Conservation (phyloP, 1,140 invertebrate genomes). For the Micrasema longulum region DNA sequence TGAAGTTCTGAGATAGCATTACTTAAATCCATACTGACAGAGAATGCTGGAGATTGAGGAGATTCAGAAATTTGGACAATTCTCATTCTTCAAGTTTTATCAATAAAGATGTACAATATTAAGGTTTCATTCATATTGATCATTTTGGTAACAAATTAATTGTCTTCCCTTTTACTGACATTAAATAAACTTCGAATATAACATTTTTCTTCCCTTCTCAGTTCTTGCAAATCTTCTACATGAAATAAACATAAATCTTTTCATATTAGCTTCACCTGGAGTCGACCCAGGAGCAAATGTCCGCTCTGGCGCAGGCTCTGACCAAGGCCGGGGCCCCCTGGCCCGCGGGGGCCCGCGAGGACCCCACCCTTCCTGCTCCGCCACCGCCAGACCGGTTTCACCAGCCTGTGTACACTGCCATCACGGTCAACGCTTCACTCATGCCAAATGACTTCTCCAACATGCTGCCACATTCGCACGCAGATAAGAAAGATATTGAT, state of each 20-base stretch:
- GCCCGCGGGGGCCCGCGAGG: slow-evolving; percentile 47
- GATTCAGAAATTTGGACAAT: too few relatives aligned
- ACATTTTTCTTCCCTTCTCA: too few relatives aligned
- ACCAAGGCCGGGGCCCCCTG: slow-evolving; percentile 55
- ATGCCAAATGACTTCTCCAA: slow-evolving; percentile 77
- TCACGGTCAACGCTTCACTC: slow-evolving; percentile 86
- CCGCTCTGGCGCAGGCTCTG: slow-evolving; percentile 57
- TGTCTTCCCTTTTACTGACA: too few relatives aligned
- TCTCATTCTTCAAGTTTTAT: too few relatives aligned
- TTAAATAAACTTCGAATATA: too few relatives aligned
- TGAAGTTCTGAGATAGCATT: too few relatives aligned
- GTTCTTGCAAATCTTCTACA: background rate
- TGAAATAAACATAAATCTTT: slow-evolving; percentile 4
- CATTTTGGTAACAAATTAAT: too few relatives aligned
- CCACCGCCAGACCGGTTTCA: slow-evolving; percentile 85
- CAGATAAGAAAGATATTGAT: slow-evolving; percentile 39
- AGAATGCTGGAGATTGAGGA: too few relatives aligned
- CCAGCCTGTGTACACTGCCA: slow-evolving; percentile 85
- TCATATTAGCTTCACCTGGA: slow-evolving; percentile 66
- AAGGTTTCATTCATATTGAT: too few relatives aligned
- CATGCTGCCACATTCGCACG: slow-evolving; percentile 63
- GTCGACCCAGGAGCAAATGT: slow-evolving; percentile 66
- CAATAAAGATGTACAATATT: too few relatives aligned
- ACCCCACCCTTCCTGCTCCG: slow-evolving; percentile 63
- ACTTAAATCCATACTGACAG: too few relatives aligned